These are phyloP conservation scores for Ptilodon capucinus DNA, from an alignment of 2,888 invertebrate species.

Conservation along the genomic window DNA sequence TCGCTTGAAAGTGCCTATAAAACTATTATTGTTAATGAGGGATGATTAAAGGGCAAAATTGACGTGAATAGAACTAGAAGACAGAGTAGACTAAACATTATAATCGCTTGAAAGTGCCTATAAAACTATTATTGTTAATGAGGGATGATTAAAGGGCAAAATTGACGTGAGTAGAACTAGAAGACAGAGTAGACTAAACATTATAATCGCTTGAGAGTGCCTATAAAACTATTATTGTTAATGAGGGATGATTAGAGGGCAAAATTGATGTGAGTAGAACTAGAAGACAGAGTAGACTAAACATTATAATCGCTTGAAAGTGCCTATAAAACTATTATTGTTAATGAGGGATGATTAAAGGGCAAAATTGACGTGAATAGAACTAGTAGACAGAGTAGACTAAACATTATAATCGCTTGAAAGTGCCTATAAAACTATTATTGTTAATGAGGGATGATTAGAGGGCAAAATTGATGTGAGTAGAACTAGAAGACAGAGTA, in stretches of 20 bases:
- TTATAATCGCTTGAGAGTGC: neutral
- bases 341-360: neutral
- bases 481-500: neutral
- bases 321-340: neutral
- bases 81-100: no score
- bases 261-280: neutral
- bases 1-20: no score
- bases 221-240: neutral
- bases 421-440: neutral
- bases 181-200: neutral
- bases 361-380: neutral
- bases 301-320: neutral
- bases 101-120: no score
- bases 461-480: neutral
- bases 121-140: neutral
- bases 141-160: neutral
- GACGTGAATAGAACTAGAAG: neutral
- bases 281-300: neutral
- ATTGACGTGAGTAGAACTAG: neutral
- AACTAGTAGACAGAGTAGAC: neutral
- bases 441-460: neutral
- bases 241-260: slow-evolving; percentile 46
- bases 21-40: neutral
- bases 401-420: neutral
- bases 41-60: neutral